Base-by-base conservation (phyloP, 2,797 vertebrate species). In the Acrocephalus scirpaceus region DNA sequence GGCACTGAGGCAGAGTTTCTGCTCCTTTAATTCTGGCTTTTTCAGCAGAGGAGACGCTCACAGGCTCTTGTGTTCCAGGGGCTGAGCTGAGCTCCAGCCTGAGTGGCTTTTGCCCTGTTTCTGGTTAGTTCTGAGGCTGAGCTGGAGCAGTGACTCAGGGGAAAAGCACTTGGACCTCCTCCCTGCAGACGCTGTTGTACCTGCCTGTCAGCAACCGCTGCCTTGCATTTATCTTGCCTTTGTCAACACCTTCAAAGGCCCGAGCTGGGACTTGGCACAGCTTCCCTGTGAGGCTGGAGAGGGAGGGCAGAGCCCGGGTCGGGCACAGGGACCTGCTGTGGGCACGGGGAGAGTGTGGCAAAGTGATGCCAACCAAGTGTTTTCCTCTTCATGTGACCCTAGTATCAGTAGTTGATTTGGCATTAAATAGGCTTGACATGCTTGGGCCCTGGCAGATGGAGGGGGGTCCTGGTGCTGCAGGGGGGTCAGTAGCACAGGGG, bases 61-160 rank as follows among this genome's bases (percentile, higher is more conserved):
- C 50, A 18, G 32, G 48, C 65, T 48, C 34, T 16, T 15, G 38
- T 62, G 25, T 62, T 53, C 5, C 4, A 1, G 47, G 58, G 56
- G 4, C 50, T 5, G 57, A 38, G 85, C 74, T 30, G 66, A 42
- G 64, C 20, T 62, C 13, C 83, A 61, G 54, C 54, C 60, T 0
- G 14, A 57, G 82, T 14, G 91, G 80, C 67, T 17, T 32, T 77
- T 7, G 5, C 53, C 66, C 73, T 10, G 19, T 66, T 82, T 69
- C 51, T 72, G 16, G 82, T 76, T 71, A 29, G 20, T 62, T 70
- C 62, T 30, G 81, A 22, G 65, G 66, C 10, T 48, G 88, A 86
- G 91, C 93, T 73, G 86, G 76, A 88, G 73, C 86, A 9, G 57
- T 93, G 92, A 91, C 89, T 92, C 86, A 92, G 87, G 80, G 74